These are phyloP conservation scores for Microhierax caerulescens DNA, from an alignment of 2,797 vertebrate species.

Conservation along the genomic window DNA sequence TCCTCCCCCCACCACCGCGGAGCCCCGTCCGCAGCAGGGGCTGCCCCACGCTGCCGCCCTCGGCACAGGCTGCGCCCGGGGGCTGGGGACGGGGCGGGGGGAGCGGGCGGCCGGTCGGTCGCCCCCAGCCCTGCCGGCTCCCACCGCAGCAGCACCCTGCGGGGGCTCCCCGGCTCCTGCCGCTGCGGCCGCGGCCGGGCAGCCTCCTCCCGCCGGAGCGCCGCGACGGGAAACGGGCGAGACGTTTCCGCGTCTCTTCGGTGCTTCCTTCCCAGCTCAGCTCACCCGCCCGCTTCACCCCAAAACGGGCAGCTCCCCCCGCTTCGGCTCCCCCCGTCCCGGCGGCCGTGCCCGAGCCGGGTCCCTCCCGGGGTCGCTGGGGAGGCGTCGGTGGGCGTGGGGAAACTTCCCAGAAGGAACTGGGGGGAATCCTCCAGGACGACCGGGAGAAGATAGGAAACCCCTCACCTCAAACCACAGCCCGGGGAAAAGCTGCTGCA, in stretches of 20 bases:
- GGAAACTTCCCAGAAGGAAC: not conserved
- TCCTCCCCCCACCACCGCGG: too few species aligned
- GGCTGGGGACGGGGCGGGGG: too few species aligned
- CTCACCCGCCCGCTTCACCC: not conserved
- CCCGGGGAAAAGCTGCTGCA: not conserved
- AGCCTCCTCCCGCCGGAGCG: not conserved
- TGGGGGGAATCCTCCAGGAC: not conserved
- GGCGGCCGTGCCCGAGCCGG: rapidly evolving
- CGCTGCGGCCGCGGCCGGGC: not conserved
- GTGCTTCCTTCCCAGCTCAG: not conserved
- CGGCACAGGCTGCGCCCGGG: not conserved
- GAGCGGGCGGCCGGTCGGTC: too few species aligned
- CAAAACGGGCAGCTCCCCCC: not conserved
- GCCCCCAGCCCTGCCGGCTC: not conserved
- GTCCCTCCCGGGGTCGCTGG: not conserved
- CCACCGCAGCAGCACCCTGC: not conserved
- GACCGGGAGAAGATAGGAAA: not conserved
- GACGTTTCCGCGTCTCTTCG: not conserved
- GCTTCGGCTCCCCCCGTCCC: not conserved
- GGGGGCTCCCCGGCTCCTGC: not conserved
- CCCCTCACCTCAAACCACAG: not conserved
- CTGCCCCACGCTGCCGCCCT: not conserved
- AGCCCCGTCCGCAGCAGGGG: too few species aligned
- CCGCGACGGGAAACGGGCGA: not conserved
- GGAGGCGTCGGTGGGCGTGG: not conserved